phyloP scores from a whole-genome alignment of 2,797 vertebrate species.

The Phataginus tetradactyla region DNA sequence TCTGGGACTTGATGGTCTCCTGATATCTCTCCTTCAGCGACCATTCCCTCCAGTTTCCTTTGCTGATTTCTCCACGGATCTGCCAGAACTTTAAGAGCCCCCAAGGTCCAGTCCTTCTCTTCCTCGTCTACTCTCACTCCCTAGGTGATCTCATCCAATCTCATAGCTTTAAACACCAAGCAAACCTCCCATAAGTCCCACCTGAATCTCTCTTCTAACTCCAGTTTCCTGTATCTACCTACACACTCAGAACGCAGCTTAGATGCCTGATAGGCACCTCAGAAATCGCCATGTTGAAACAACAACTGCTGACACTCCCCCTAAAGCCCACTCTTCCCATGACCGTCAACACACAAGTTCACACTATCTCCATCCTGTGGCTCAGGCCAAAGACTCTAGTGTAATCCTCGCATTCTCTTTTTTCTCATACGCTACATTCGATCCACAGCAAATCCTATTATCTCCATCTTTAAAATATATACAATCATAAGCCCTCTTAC shows the following conservation, averaged over 20 bases:
- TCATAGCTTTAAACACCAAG: conserved; percentile 9
- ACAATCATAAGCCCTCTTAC: not conserved
- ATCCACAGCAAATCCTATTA: not conserved
- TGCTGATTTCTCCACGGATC: not conserved
- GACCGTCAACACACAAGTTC: not conserved
- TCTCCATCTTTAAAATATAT: not conserved
- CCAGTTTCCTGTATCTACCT: not conserved
- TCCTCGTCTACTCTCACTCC: not conserved
- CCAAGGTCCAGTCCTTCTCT: not conserved
- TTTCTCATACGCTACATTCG: not conserved
- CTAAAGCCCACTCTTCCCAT: not conserved
- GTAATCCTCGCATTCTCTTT: not conserved
- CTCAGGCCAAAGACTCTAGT: not conserved
- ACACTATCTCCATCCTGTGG: not conserved
- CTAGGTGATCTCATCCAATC: not conserved
- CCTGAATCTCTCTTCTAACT: not conserved
- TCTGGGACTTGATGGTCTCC: not conserved
- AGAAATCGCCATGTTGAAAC: conserved; percentile 23
- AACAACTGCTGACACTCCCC: not conserved
- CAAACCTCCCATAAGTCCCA: not conserved
- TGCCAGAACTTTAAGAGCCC: not conserved
- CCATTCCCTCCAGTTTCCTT: not conserved
- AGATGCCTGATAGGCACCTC: not conserved
- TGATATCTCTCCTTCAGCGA: not conserved
- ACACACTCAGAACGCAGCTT: not conserved